Percentiles rank a stretch among this genome's conserved stretches.
These are phyloP conservation scores for Chaenodraco wilsoni DNA, from an alignment of 2,797 vertebrate genomes.

Conservation along the genomic window DNA sequence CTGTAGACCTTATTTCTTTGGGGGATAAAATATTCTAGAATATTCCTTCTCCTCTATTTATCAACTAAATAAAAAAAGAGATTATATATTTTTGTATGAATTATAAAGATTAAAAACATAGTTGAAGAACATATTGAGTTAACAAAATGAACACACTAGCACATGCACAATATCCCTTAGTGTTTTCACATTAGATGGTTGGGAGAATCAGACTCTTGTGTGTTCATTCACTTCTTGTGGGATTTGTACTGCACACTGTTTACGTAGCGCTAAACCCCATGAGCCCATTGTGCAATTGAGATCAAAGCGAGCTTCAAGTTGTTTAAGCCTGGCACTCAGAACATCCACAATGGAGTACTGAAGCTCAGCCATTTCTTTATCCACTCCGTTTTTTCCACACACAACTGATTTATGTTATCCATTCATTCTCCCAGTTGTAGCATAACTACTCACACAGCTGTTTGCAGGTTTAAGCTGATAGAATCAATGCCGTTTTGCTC, in stretches of 20 bases:
- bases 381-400: neutral
- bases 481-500: neutral
- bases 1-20: too few species aligned
- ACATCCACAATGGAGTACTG: neutral
- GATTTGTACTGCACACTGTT: constrained; percentile 10
- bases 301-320: constrained; percentile 9
- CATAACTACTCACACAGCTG: neutral
- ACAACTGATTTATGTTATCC: neutral
- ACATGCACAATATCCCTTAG: neutral
- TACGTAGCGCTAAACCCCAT: neutral
- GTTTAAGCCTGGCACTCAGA: neutral
- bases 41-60: too few species aligned
- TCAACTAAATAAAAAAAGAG: too few species aligned
- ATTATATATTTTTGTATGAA: too few species aligned
- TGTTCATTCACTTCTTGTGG: neutral
- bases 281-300: neutral
- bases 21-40: too few species aligned
- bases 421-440: neutral
- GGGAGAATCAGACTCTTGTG: neutral
- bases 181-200: constrained; percentile 1
- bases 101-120: too few species aligned
- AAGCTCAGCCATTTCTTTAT: neutral
- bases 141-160: too few species aligned
- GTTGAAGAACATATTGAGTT: too few species aligned
- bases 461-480: neutral